A percentile compares a stretch with the other conserved stretches of the same genome.
These are phyloP conservation scores for Eulemur macaco DNA, from an alignment of 2,113 vertebrate genomes.

Conservation along the genomic window DNA sequence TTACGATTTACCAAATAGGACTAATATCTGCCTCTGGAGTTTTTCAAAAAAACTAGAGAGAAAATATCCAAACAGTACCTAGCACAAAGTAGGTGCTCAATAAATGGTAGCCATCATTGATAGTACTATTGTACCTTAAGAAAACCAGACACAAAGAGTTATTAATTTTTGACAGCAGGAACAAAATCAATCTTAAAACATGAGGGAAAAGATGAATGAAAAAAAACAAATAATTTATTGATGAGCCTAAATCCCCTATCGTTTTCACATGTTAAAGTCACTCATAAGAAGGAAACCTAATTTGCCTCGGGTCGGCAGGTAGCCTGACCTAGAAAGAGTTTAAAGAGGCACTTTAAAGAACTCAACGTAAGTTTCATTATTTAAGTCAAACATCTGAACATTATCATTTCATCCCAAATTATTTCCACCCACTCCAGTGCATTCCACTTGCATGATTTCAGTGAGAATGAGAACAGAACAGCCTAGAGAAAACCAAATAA, in stretches of 20 bases:
- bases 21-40: background rate
- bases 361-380: background rate
- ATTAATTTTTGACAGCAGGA: background rate
- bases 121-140: background rate
- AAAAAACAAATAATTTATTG: background rate
- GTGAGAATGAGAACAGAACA: background rate
- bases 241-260: background rate
- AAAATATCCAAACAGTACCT: background rate
- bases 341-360: background rate
- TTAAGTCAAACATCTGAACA: background rate
- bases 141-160: background rate
- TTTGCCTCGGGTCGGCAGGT: background rate
- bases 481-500: constrained; percentile 17
- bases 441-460: constrained; percentile 40
- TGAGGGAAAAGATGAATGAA: background rate
- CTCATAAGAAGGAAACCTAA: background rate
- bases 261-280: background rate
- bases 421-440: constrained; percentile 6
- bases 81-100: background rate
- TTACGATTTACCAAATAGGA: background rate
- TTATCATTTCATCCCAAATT: background rate
- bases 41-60: background rate
- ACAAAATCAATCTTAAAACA: constrained; percentile 14
- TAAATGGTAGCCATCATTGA: background rate
- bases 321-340: background rate